Evolutionary conservation across 1,140 invertebrate species (phyloP), one percentile per base, ranked within the genome.

Genomic region (Platyscapa corneri): DNA sequence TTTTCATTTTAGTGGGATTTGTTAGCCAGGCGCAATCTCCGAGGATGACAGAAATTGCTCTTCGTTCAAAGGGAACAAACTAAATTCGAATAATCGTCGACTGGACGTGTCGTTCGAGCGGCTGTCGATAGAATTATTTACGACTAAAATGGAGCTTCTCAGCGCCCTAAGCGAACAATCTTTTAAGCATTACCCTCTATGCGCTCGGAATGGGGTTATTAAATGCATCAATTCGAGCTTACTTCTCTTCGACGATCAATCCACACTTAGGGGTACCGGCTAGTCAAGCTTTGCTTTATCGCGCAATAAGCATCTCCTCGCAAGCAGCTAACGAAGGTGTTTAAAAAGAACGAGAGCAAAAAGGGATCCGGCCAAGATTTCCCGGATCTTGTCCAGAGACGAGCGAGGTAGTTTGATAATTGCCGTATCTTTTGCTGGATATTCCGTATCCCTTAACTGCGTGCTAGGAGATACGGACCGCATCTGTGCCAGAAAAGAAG

Each of bases 171-270:
- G 6, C 23, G 56, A 60, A 60, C 27, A 23, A 27, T 60, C 14
- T 70, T 37, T 70, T 70, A 39, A 37, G 3, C 32, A 70, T 70
- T 70, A 2, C 18, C 10, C n/a, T 27, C 37, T 2, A 37, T 7
- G 46, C 42, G 34, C 8, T 14, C 2, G 49, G 8, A 18, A 18
- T 16, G n/a, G 34, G 20, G 23, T 65, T 27, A 76, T 53, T 53
- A 37, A 77, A 83, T 60, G 39, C 56, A 83, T 77, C 82, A 77
- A 76, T 49, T 32, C 60, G 16, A 39, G 37, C 56, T 83, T 46
- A 76, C 34, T 6, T 37, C 6, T 34, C 56, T 46, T 77, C 32
- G 37, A n/a, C 74, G 30, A 84, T 84, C 83, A 72, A 84, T 84
- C 83, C 78, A 84, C 82, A 53, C 75, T 67, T 34, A 56, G 30